Evolutionary conservation across 2,797 vertebrate species (phyloP), one percentile per base, ranked within the genome.

Genomic region (Lutjanus argentimaculatus): DNA sequence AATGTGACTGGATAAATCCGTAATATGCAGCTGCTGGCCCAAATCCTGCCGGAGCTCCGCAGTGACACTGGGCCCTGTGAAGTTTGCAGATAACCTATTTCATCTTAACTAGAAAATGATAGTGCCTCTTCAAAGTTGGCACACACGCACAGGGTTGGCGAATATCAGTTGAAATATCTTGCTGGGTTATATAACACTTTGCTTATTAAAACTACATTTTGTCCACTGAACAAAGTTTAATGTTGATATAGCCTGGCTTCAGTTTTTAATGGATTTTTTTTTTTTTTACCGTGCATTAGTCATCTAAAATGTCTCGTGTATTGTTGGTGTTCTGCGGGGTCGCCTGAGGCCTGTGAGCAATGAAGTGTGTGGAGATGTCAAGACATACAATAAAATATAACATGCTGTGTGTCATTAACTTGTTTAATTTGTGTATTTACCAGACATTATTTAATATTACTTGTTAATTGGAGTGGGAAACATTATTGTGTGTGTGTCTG

Each of bases 1-100:
- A 91, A 89, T 76, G 80, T 80, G 80, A 83, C 74, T 76, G 77
- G 85, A 81, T 88, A 87, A 90, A 89, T 88, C 83, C 73, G 58
- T 85, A 85, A 90, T 83, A 85, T 80, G 87, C 71, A 88, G 80
- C 86, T 85, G 62, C 75, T 86, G 81, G 81, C 72, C 80, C 65
- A 84, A 76, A 91, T 89, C 77, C 81, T 81, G 68, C 70, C 71
- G 42, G 63, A 71, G 74, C 72, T 72, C 83, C 8, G 15, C 65
- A 17, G 72, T 85, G 79, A 81, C 79, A 80, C 56, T 62, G 57
- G 62, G 67, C 61, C 67, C 53, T 74, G 78, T 87, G 84, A 85
- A 74, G 79, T 85, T 86, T 85, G 56, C 67, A 80, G 72, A 89
- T 86, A 85, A 78, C 63, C 78, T 45, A 25, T 87, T 88, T 90